A percentile compares a stretch with the other conserved stretches of the same genome.
Conservation (phyloP, 2,797 vertebrate species). For the Labeo calbasu region DNA sequence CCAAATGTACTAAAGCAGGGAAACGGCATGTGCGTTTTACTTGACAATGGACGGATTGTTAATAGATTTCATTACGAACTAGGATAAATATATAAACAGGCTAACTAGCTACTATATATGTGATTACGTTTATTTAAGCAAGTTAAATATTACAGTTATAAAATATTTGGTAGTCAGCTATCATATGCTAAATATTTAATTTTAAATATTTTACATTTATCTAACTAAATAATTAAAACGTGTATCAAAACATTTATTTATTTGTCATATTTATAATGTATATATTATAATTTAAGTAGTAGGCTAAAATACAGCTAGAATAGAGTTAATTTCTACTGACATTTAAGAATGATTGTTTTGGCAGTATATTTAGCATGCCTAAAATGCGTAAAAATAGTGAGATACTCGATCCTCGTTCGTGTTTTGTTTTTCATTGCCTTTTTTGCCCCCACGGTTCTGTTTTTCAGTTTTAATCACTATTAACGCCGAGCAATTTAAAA, state of each 20-base stretch:
- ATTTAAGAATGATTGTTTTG: neutral
- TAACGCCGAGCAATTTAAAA: too few relatives aligned
- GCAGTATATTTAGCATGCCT: neutral
- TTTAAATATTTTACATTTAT: neutral
- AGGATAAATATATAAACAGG: neutral
- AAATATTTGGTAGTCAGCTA: too few relatives aligned
- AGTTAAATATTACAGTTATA: neutral
- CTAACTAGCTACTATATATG: neutral
- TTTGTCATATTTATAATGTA: neutral
- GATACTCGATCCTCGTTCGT: neutral
- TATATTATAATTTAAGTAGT: neutral
- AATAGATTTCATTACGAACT: neutral
- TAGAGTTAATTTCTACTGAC: neutral
- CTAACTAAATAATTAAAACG: neutral
- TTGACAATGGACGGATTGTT: slow-evolving; percentile 6
- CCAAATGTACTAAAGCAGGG: neutral
- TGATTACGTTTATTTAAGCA: neutral
- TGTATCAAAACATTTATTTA: neutral
- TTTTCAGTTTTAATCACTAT: neutral
- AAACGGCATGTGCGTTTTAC: slow-evolving; percentile 41
- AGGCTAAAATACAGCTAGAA: neutral
- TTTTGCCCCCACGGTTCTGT: neutral
- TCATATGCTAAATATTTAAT: neutral
- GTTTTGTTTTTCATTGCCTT: neutral
- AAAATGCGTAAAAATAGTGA: neutral